Evolutionary conservation across 1,140 invertebrate genomes (phyloP), one percentile per base, ranked within the genome.

Genomic region (Chironomus striatipennis): DNA sequence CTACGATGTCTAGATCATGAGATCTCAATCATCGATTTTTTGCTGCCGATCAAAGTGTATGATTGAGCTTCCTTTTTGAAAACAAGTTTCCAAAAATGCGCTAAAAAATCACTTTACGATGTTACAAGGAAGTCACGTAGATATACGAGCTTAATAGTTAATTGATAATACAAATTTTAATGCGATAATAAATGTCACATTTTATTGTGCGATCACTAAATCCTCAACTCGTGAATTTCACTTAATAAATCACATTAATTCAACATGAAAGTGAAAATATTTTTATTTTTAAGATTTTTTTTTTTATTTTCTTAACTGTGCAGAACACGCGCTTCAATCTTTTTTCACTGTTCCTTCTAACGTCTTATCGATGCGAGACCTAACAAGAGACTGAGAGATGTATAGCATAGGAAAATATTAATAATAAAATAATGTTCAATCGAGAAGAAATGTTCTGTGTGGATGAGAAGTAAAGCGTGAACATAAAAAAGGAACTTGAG

Each of bases 321-420:
- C 24, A 34, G 24, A 34, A 57, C 47, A 57, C 47, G 47, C 47
- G 47, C 47, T 57, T 57, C 47, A n/a, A 5, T 57, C n/a, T n/a
- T 15, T 57, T 57, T 57, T 2, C 24, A 34, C 24, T 57, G 9
- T 57, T n/a, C n/a, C n/a, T 57, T 12, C 12, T 57, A 57, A 57
- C 47, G 47, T 57, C 47, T 57, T 57, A 57, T 57, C 47, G 47
- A 57, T n/a, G n/a, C 12, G 47, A 57, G 47, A 57, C 47, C 47
- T n/a, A 15, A 57, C 47, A 15, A 57, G 12, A 57, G 47, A 57
- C 47, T 57, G 47, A 57, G 47, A 57, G 47, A 57, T 57, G 47
- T 57, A n/a, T 57, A 57, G 47, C 24, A 34, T 34, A 34, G 47
- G 12, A 57, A 15, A 57, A n/a, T 15, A n/a, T 15, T 57, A 12